phyloP scores from a whole-genome alignment of 2,888 invertebrate species.

The Napeogenes inachia region DNA sequence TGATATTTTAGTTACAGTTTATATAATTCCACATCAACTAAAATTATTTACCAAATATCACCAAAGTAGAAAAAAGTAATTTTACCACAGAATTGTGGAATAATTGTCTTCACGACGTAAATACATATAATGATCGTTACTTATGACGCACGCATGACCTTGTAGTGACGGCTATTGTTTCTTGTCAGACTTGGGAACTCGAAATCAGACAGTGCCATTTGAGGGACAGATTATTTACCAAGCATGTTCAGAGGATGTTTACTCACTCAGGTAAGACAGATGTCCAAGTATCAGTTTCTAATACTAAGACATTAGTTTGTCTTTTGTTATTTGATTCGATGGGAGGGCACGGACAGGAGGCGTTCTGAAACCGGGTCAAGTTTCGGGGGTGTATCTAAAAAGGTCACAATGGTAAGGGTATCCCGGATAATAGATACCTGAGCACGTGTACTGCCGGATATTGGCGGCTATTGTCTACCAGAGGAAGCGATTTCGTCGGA shows the following conservation, averaged over 20 bases:
- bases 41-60: conserved; percentile 11
- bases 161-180: conserved; percentile 69
- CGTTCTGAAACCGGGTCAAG: conserved; percentile 67
- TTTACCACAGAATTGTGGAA: conserved; percentile 33
- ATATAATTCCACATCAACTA: not conserved
- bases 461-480: conserved; percentile 67
- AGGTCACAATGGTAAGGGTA: conserved; percentile 57
- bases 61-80: conserved; percentile 23
- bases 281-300: conserved; percentile 53
- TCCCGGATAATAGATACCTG: conserved; percentile 71
- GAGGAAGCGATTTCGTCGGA: conserved; percentile 72
- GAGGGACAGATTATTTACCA: conserved; percentile 17
- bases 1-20: conserved; percentile 6
- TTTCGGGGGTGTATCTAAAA: conserved; percentile 61
- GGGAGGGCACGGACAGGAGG: conserved; percentile 71
- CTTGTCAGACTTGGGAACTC: conserved; percentile 41
- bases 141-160: conserved; percentile 61
- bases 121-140: conserved; percentile 53
- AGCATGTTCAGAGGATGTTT: conserved; percentile 27
- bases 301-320: conserved; percentile 33
- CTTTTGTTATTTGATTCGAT: conserved; percentile 45
- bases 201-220: conserved; percentile 14
- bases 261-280: conserved; percentile 46
- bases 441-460: conserved; percentile 77
- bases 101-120: conserved; percentile 46